Evolutionary conservation across 2,797 vertebrate species (phyloP).

Genomic region (Karalla daura): DNA sequence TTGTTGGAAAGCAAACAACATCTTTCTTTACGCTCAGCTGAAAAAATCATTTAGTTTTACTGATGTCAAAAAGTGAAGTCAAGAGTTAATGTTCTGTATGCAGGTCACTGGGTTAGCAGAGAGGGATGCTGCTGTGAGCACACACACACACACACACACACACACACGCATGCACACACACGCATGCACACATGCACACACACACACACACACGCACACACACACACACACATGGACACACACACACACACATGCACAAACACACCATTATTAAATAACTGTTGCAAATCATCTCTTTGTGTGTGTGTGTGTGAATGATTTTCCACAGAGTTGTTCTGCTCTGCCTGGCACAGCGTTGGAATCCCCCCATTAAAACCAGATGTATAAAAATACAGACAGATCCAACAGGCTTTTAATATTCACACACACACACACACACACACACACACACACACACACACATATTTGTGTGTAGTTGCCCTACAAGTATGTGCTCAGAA

Average conservation of each 20-base stretch:
- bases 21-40: no score
- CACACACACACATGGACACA: neutral
- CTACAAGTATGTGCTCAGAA: neutral
- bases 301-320: neutral
- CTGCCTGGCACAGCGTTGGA: constrained; percentile 55
- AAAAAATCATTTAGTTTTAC: no score
- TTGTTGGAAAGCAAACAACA: no score
- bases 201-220: neutral
- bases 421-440: constrained; percentile 11
- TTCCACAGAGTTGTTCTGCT: constrained; percentile 50
- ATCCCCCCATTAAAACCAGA: constrained; percentile 65
- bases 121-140: no score
- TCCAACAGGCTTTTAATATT: neutral
- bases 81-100: no score
- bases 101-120: no score
- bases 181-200: neutral
- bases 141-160: no score
- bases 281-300: constrained; percentile 27
- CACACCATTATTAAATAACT: constrained; percentile 30
- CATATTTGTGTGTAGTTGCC: neutral
- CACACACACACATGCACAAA: neutral
- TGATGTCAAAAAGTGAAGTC: no score
- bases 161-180: no score
- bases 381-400: constrained; percentile 30
- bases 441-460: constrained; percentile 13